A percentile compares a stretch with the other conserved stretches of the same genome.
Evolutionary conservation across 2,888 invertebrate genomes (phyloP).

Genomic region (Dasypolia templi): DNA sequence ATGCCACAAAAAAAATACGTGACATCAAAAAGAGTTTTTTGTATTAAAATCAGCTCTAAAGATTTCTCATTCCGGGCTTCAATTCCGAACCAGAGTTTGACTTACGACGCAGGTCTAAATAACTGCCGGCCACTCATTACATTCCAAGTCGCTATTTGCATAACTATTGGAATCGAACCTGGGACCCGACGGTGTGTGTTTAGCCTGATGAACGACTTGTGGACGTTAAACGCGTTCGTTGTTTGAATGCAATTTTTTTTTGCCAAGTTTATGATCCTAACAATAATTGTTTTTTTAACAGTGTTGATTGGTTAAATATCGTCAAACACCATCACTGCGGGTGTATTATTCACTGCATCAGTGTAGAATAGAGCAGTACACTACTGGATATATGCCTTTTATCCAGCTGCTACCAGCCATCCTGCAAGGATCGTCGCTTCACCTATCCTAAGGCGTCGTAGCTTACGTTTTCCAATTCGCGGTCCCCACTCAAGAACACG

Average conservation of each 20-base stretch:
- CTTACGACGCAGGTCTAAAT: slow-evolving; percentile 89
- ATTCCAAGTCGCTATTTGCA: slow-evolving; percentile 88
- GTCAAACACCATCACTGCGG: not conserved
- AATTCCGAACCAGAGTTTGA: slow-evolving; percentile 87
- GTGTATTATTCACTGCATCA: too few relatives aligned
- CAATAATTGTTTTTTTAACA: slow-evolving; percentile 6
- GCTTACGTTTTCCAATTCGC: too few relatives aligned
- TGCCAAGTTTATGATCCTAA: slow-evolving; percentile 47
- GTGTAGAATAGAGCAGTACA: too few relatives aligned
- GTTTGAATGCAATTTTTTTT: slow-evolving; percentile 71
- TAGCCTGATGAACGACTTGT: slow-evolving; percentile 86
- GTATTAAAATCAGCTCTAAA: slow-evolving; percentile 68
- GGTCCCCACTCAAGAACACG: too few relatives aligned
- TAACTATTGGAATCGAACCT: slow-evolving; percentile 90
- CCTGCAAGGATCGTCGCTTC: too few relatives aligned
- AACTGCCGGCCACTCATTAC: slow-evolving; percentile 90
- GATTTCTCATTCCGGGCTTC: slow-evolving; percentile 69
- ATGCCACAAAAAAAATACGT: not conserved
- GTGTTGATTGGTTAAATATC: not conserved
- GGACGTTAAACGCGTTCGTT: slow-evolving; percentile 84
- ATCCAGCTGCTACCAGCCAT: too few relatives aligned
- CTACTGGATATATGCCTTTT: too few relatives aligned
- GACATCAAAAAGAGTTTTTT: not conserved
- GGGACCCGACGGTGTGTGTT: slow-evolving; percentile 85
- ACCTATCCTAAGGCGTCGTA: too few relatives aligned